Base-by-base conservation (phyloP, 2,888 invertebrate species). In the Ormyrus rosae region DNA sequence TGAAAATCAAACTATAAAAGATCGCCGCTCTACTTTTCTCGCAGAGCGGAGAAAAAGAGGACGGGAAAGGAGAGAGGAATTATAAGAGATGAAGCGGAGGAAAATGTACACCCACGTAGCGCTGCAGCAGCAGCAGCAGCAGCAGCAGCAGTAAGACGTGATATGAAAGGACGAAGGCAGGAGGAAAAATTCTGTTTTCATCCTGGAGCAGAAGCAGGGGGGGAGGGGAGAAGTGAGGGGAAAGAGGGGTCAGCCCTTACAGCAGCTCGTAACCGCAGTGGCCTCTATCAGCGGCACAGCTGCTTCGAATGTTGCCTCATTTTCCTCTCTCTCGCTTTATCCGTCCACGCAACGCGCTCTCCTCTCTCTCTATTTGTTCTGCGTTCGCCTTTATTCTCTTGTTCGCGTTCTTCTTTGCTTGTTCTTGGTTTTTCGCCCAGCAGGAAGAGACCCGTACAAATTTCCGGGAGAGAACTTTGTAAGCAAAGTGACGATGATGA, bases 301-400 rank as follows among this genome's bases (percentile, higher is more conserved):
- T 78, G 72, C 72, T 34, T 78, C 69, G 69, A 74, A 69, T 63
- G 78, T 58, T 64, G 71, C 80, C 80, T 82, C 74, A 72, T 80
- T 80, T 78, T 75, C 78, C 64, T 78, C 50, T 55, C 48, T n/a
- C 48, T 51, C 48, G 51, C 45, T 58, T 48, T 34, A 34, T 34
- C 51, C 19, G 45, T 50, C 34, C 34, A 34, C 34, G 34, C 34
- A 34, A 34, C 46, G 3, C 6, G 56, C 51, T 70, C 6, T 11
- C 10, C 11, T 50, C 72, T 46, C 72, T 46, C 7, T 74, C 9
- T 48, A 8, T 48, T 34, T 55, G 8, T 55, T 48, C 55, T 55
- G 46, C 7, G 13, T 4, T 56, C 11, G 50, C 4, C 50, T 8
- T 58, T 55, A 9, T 13, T 55, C 10, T n/a, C 55, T 13, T 34